These are phyloP conservation scores for Argyrosomus regius DNA, from an alignment of 2,797 vertebrate species.

Conservation along the genomic window DNA sequence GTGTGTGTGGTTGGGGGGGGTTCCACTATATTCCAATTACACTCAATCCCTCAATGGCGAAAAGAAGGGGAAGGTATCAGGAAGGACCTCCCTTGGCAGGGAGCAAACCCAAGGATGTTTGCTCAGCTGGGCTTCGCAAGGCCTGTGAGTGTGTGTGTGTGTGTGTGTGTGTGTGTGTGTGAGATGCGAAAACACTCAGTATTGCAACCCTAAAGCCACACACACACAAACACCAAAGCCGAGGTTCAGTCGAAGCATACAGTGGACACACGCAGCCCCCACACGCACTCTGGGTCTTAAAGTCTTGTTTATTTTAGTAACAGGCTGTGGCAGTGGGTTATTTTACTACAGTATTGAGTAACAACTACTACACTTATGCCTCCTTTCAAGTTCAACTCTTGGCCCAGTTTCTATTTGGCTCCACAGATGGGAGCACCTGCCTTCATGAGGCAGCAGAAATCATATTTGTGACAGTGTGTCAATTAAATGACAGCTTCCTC, in stretches of 20 bases:
- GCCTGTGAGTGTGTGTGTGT: constrained; percentile 59
- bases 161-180: constrained; percentile 25
- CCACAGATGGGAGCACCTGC: constrained; percentile 70
- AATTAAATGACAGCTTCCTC: constrained; percentile 70
- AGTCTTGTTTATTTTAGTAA: constrained; percentile 86
- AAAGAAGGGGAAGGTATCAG: constrained; percentile 64
- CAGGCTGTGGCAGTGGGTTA: constrained; percentile 82
- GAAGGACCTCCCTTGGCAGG: constrained; percentile 74
- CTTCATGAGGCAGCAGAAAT: constrained; percentile 45
- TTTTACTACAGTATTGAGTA: constrained; percentile 84
- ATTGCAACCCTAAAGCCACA: constrained; percentile 52
- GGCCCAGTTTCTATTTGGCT: constrained; percentile 62
- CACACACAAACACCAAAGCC: constrained; percentile 52
- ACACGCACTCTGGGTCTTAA: constrained; percentile 61
- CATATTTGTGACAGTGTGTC: constrained; percentile 51
- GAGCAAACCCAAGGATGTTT: constrained; percentile 82
- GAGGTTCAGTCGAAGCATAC: constrained; percentile 56
- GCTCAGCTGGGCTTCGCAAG: constrained; percentile 84
- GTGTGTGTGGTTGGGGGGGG: constrained; percentile 65
- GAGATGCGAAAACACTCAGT: constrained; percentile 49
- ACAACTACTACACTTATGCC: constrained; percentile 81
- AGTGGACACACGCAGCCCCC: constrained; percentile 70
- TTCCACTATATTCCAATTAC: constrained; percentile 72
- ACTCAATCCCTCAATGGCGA: constrained; percentile 66
- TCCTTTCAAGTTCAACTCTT: constrained; percentile 76